Percentiles rank a stretch among this genome's conserved stretches.
These are phyloP conservation scores for Scaptomyza parva DNA, from an alignment of 2,888 invertebrate genomes.

Conservation along the genomic window DNA sequence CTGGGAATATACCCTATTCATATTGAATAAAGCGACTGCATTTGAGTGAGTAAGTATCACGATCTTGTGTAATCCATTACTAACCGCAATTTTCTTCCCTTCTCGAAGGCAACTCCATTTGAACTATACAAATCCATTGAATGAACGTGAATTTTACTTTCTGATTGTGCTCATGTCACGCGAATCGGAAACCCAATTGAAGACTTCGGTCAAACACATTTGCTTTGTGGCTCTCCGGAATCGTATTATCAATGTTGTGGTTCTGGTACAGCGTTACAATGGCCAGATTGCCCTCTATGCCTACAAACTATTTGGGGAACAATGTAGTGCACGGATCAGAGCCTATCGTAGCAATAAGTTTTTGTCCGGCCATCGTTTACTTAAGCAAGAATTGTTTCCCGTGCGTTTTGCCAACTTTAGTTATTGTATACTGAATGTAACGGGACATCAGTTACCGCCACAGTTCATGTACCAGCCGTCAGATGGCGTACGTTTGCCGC, in stretches of 20 bases:
- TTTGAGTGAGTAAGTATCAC: slow-evolving; percentile 70
- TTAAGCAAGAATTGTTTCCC: slow-evolving; percentile 63
- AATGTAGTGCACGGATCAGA: slow-evolving; percentile 43
- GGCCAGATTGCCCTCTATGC: slow-evolving; percentile 38
- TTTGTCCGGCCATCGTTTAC: slow-evolving; percentile 26
- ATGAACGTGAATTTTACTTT: slow-evolving; percentile 74
- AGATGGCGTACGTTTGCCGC: slow-evolving; percentile 35
- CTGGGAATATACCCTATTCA: slow-evolving; percentile 75
- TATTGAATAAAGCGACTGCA: slow-evolving; percentile 61
- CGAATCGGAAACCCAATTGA: not conserved
- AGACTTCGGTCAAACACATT: slow-evolving; percentile 31
- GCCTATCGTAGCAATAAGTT: slow-evolving; percentile 59
- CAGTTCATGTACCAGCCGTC: slow-evolving; percentile 59
- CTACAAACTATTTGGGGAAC: slow-evolving; percentile 41
- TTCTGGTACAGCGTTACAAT: slow-evolving; percentile 50
- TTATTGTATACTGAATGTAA: slow-evolving; percentile 67
- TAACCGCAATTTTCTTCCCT: not conserved
- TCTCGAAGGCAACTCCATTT: slow-evolving; percentile 49
- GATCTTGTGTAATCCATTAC: not conserved
- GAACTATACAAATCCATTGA: slow-evolving; percentile 37
- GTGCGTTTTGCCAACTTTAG: slow-evolving; percentile 48
- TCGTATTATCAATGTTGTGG: slow-evolving; percentile 67
- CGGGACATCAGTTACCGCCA: slow-evolving; percentile 62
- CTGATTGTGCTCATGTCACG: slow-evolving; percentile 65
- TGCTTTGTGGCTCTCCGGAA: slow-evolving; percentile 39